Conservation (phyloP, 2,888 invertebrate species). For the Morpho helenor region DNA sequence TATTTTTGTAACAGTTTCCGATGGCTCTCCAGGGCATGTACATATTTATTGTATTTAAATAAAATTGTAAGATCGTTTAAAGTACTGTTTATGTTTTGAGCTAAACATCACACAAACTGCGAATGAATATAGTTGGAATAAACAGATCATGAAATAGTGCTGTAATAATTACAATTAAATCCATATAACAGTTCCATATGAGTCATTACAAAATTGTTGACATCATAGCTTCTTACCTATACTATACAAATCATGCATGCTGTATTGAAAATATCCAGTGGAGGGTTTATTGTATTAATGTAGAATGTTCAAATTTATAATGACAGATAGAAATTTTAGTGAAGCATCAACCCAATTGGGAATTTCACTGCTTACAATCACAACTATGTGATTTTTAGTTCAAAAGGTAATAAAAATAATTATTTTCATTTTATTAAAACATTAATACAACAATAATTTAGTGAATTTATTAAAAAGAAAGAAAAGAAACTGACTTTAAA, state of each 20-base stretch:
- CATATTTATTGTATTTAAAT: conserved; percentile 50
- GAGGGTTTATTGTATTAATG: not conserved
- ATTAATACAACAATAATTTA: no score
- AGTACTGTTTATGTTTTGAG: conserved; percentile 40
- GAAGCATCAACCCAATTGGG: no score
- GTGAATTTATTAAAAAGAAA: no score
- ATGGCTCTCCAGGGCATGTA: conserved; percentile 50
- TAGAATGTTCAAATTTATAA: no score
- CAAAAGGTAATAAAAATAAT: no score
- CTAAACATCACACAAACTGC: conserved; percentile 31
- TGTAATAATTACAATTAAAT: not conserved
- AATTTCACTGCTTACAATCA: no score
- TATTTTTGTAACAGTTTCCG: conserved; percentile 58
- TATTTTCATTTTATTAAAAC: no score
- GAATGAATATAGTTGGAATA: no score
- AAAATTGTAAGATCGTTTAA: conserved; percentile 49
- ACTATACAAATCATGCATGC: not conserved
- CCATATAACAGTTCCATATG: not conserved
- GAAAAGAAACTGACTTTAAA: no score
- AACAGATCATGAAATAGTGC: no score
- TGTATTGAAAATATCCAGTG: not conserved
- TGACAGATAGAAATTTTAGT: no score
- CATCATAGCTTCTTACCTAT: conserved; percentile 4
- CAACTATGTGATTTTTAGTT: no score
- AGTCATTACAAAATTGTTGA: conserved; percentile 6